These are phyloP conservation scores for Aplidium turbinatum DNA, from an alignment of 23 tunicate species.

Conservation along the genomic window DNA sequence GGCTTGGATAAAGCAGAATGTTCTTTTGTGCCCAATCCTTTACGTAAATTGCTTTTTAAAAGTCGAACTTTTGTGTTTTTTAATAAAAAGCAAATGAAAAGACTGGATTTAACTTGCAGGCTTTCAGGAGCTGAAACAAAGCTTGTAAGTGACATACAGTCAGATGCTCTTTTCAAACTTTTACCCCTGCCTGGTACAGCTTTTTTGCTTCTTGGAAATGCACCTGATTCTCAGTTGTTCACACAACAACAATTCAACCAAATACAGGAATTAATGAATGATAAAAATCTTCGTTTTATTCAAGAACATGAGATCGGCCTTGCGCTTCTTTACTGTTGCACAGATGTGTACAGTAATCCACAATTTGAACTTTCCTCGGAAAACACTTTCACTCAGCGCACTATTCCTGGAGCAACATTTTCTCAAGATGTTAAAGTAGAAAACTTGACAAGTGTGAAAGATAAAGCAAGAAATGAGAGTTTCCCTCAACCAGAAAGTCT, in stretches of 20 bases:
- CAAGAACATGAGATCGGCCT: slow-evolving; percentile 77
- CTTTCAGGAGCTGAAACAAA: slow-evolving; percentile 39
- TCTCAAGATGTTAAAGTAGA: not conserved
- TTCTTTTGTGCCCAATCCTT: slow-evolving; percentile 19
- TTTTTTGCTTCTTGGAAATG: not conserved
- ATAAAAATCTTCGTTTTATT: slow-evolving; percentile 32
- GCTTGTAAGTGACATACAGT: not conserved
- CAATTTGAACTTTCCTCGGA: slow-evolving; percentile 42
- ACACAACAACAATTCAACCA: not conserved
- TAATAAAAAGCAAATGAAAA: slow-evolving; percentile 44
- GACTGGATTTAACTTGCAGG: slow-evolving; percentile 19
- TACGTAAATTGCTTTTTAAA: slow-evolving; percentile 37
- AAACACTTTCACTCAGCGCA: slow-evolving; percentile 38
- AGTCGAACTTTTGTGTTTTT: slow-evolving; percentile 54
- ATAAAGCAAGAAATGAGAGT: too few relatives aligned
- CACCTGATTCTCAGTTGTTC: not conserved
- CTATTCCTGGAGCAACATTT: slow-evolving; percentile 7
- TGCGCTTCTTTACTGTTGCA: slow-evolving; percentile 58
- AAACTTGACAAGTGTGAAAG: too few relatives aligned
- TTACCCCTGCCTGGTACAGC: not conserved
- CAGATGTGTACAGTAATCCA: slow-evolving; percentile 70
- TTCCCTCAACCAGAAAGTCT: not conserved
- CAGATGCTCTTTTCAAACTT: not conserved
- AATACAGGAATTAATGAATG: slow-evolving; percentile 14
- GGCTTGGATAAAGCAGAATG: slow-evolving; percentile 34